phyloP scores from a whole-genome alignment of 2,113 vertebrate species.

The Cettia cetti region DNA sequence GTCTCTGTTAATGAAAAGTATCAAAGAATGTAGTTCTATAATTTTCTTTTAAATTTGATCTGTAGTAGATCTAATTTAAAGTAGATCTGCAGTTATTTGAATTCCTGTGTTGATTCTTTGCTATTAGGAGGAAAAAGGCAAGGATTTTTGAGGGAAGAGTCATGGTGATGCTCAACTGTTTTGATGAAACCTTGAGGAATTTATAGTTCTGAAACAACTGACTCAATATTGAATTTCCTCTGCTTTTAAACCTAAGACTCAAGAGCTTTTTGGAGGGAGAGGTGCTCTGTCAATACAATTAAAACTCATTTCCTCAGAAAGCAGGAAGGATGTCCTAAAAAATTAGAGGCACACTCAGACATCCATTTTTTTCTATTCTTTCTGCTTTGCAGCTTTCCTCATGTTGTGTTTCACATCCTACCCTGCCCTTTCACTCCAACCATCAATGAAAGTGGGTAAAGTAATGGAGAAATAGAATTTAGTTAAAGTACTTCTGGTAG shows the following conservation, averaged over 20 bases:
- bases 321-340: not conserved
- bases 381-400: not conserved
- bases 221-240: not conserved
- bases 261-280: not conserved
- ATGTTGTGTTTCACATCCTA: not conserved
- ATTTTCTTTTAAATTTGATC: not conserved
- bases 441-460: not conserved
- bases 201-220: not conserved
- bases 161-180: not conserved
- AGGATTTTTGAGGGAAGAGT: not conserved
- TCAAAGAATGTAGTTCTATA: not conserved
- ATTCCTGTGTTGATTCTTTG: not conserved
- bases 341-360: not conserved
- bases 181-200: not conserved
- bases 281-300: not conserved
- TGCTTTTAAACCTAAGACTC: not conserved
- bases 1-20: not conserved
- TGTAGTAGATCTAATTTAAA: no score
- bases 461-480: not conserved
- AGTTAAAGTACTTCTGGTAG: not conserved
- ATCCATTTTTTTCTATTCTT: not conserved
- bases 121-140: not conserved
- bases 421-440: not conserved
- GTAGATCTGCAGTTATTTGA: not conserved
- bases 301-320: not conserved